These are phyloP conservation scores for Gambusia yucatana DNA, from an alignment of 2,797 vertebrate genomes.

Conservation along the genomic window DNA sequence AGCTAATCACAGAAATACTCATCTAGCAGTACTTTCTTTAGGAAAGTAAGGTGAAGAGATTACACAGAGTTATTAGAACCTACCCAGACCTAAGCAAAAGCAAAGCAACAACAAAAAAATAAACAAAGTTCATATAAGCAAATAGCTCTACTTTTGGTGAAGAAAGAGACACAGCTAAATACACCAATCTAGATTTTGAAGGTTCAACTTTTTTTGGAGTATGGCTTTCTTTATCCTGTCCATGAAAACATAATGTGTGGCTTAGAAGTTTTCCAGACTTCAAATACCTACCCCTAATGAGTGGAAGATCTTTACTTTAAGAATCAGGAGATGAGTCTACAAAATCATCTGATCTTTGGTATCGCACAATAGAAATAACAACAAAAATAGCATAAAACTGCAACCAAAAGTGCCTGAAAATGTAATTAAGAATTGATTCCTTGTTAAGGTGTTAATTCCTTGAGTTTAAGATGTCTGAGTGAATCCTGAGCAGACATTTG, in stretches of 20 bases:
- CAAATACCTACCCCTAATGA: neutral
- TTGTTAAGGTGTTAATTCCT: neutral
- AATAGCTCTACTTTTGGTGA: neutral
- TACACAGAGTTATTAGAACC: neutral
- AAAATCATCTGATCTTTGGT: neutral
- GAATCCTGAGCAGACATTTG: neutral
- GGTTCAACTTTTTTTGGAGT: neutral
- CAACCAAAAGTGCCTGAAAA: neutral
- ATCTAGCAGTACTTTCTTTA: neutral
- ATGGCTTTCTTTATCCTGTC: neutral
- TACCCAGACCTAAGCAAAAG: neutral
- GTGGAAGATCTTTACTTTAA: neutral
- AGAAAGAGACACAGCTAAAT: neutral
- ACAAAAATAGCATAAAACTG: neutral
- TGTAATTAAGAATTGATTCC: neutral
- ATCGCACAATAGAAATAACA: neutral
- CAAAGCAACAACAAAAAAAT: neutral
- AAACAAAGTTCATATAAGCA: neutral
- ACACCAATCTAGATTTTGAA: neutral
- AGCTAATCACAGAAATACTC: neutral
- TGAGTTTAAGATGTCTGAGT: neutral
- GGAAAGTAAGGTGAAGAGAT: neutral
- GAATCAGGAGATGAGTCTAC: neutral
- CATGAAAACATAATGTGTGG: neutral
- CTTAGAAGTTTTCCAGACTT: neutral